A percentile compares a stretch with the other conserved stretches of the same genome.
These are phyloP conservation scores for Eurypyga helias DNA, from an alignment of 2,113 vertebrate species.

Conservation along the genomic window DNA sequence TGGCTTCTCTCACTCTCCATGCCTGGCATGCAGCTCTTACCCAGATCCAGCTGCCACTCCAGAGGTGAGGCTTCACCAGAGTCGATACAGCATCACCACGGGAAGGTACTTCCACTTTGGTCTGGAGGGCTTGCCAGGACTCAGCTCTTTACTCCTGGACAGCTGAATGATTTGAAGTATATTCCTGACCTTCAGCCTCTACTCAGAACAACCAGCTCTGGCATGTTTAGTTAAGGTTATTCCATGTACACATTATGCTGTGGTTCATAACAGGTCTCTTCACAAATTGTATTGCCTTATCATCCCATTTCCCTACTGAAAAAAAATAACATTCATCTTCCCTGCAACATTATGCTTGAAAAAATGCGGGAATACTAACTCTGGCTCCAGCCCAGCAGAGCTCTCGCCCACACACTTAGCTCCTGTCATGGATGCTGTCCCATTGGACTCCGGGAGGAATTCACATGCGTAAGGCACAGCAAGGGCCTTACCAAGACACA, in stretches of 20 bases:
- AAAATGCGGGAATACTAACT: background rate
- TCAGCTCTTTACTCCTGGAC: background rate
- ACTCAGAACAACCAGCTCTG: background rate
- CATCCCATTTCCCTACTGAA: background rate
- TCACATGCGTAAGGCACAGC: rapidly evolving
- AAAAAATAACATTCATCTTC: background rate
- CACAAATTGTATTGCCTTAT: background rate
- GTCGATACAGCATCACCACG: rapidly evolving
- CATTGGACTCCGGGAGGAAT: background rate
- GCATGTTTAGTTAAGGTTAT: background rate
- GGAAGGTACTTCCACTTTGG: background rate
- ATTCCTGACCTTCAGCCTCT: background rate
- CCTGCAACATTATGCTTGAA: background rate
- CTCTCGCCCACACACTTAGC: background rate
- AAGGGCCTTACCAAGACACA: background rate
- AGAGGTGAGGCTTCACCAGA: no score
- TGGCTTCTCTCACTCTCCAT: rapidly evolving
- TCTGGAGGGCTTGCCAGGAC: background rate
- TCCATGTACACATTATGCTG: rapidly evolving
- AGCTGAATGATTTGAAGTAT: no score
- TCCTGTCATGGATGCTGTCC: background rate
- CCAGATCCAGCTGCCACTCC: background rate
- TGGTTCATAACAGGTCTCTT: background rate
- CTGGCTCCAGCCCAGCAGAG: background rate
- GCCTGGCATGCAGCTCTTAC: rapidly evolving